Base-by-base conservation (phyloP, 2,797 vertebrate species). In the Channa striata region DNA sequence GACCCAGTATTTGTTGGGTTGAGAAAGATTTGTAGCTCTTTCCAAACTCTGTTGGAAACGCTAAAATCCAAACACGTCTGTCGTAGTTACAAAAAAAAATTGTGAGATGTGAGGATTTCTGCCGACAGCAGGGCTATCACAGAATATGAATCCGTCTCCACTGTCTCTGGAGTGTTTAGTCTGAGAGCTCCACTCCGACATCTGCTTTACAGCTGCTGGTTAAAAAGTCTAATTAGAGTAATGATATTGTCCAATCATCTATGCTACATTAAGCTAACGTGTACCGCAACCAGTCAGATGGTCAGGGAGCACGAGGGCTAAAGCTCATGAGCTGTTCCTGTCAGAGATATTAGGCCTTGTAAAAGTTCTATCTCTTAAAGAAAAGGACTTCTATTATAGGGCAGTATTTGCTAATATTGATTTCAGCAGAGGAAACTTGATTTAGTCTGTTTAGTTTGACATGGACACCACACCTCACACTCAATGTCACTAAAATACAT, bases 151-250 rank as follows among this genome's bases (percentile, higher is more conserved):
- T 69, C 44, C 1, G 74, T 81, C 77, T 87, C 76, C 76, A 73
- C 62, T 48, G 57, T 53, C 59, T 83, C 77, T 39, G 59, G 14
- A 67, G 54, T 90, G 91, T 92, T 90, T 91, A 91, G 88, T 89
- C 88, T 91, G 82, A 60, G 77, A 50, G 72, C 66, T 61, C 12
- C 44, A 54, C 57, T 66, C 59, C 60, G 17, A 74, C 89, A 90
- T 90, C 90, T 93, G 90, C 74, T 73, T 40, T 72, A 86, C 90
- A 90, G 87, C 86, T 90, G 90, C 68, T 61, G 74, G 72, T 66
- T 62, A 30, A 36, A 72, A 4, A 42, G 44, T 51, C 63, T 81
- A 80, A 89, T 91, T 82, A 68, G 56, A 80, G 69, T 69, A 65
- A 76, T 74, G 68, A 80, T 85, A 81, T 84, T 78, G 69, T 81